Conservation (phyloP, 2,888 invertebrate genomes). For the Caenorhabditis sp. region DNA sequence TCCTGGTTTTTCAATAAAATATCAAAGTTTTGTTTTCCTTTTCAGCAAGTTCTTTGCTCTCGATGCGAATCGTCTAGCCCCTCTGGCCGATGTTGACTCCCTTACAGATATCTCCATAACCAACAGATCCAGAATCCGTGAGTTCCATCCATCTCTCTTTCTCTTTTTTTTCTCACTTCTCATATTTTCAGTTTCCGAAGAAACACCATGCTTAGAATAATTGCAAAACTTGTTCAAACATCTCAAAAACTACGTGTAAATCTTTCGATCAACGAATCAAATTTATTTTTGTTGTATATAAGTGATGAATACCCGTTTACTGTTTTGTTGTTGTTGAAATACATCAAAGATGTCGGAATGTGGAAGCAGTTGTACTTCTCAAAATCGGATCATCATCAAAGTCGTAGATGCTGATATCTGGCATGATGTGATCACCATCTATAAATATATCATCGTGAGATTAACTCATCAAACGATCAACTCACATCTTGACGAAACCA, state of each 20-base stretch:
- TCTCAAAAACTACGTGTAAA: neutral
- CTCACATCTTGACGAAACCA: slow-evolving; percentile 43
- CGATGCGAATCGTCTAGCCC: slow-evolving; percentile 36
- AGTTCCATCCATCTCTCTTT: slow-evolving; percentile 4
- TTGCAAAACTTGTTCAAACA: neutral
- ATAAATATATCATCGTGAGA: neutral
- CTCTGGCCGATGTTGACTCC: slow-evolving; percentile 37
- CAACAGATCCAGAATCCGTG: slow-evolving; percentile 25
- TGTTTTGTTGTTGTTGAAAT: neutral
- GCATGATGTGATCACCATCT: slow-evolving; percentile 37
- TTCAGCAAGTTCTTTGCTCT: slow-evolving; percentile 25
- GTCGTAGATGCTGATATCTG: slow-evolving; percentile 44
- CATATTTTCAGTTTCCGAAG: neutral
- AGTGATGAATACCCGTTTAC: neutral
- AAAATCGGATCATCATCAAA: slow-evolving; percentile 46
- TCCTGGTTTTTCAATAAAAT: neutral
- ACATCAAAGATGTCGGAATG: neutral
- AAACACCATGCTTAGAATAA: neutral
- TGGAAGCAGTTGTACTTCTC: slow-evolving; percentile 22
- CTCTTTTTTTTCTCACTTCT: too few species aligned
- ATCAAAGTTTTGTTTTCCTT: neutral
- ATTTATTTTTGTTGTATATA: neutral
- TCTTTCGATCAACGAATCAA: neutral
- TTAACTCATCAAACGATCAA: neutral
- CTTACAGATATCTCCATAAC: slow-evolving; percentile 30